Conservation (phyloP, 2,113 vertebrate genomes). For the Tragulus kanchil region DNA sequence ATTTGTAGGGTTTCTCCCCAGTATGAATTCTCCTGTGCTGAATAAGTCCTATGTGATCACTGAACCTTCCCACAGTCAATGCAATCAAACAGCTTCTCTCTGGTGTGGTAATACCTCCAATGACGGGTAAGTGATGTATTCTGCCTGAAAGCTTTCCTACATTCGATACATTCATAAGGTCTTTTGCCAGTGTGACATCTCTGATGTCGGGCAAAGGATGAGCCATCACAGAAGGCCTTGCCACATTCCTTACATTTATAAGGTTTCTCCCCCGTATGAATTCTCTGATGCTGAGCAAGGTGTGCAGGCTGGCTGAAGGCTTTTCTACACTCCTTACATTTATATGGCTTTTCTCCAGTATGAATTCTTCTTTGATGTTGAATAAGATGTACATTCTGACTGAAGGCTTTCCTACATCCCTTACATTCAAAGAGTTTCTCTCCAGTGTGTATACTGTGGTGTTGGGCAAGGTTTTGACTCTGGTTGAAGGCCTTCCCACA, state of each 20-base stretch:
- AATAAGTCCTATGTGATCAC: constrained; percentile 61
- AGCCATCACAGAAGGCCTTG: constrained; percentile 69
- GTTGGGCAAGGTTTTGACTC: constrained; percentile 75
- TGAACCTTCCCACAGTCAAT: constrained; percentile 73
- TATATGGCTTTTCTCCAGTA: constrained; percentile 69
- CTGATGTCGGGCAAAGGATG: constrained; percentile 68
- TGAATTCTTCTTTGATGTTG: constrained; percentile 78
- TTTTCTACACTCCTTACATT: constrained; percentile 67
- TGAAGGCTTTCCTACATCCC: constrained; percentile 77
- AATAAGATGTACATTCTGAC: constrained; percentile 76
- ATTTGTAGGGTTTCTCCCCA: constrained; percentile 70
- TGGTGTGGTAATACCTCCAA: constrained; percentile 54
- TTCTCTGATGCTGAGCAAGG: constrained; percentile 67
- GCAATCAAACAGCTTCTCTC: constrained; percentile 73
- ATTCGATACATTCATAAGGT: constrained; percentile 71
- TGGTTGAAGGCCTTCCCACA: constrained; percentile 81
- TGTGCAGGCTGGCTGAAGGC: constrained; percentile 72
- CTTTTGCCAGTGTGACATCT: constrained; percentile 63
- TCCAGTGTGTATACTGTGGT: constrained; percentile 71
- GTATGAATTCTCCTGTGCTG: constrained; percentile 64
- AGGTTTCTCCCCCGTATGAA: constrained; percentile 74
- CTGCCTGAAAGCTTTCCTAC: constrained; percentile 74
- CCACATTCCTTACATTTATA: constrained; percentile 66
- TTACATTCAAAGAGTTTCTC: constrained; percentile 80
- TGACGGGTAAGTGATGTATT: constrained; percentile 67